Conservation (phyloP, 2,797 vertebrate species). For the Urosaurus nigricauda region DNA sequence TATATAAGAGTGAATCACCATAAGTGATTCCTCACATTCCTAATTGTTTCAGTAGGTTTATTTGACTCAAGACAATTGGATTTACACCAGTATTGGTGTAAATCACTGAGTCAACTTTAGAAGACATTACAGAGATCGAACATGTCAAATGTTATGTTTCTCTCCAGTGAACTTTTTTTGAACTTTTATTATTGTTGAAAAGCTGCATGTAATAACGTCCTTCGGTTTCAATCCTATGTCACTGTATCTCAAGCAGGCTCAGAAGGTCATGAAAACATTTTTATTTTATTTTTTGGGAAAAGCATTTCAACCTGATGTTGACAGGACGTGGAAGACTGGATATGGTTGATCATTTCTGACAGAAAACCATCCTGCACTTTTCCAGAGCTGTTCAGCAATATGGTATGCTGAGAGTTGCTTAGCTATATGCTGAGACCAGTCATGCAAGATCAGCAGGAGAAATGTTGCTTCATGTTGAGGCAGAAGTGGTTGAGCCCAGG, state of each 20-base stretch:
- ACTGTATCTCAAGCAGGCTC: not conserved
- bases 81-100: too few relatives aligned
- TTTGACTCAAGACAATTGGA: too few relatives aligned
- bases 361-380: not conserved
- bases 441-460: too few relatives aligned
- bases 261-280: not conserved
- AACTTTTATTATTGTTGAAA: too few relatives aligned
- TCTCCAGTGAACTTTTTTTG: not conserved
- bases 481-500: too few relatives aligned
- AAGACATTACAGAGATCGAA: not conserved
- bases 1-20: too few relatives aligned
- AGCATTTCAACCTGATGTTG: not conserved
- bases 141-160: not conserved
- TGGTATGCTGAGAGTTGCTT: not conserved
- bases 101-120: not conserved
- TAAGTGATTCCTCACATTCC: too few relatives aligned
- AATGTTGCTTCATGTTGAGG: too few relatives aligned
- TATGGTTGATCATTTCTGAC: not conserved
- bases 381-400: not conserved
- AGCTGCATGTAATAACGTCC: too few relatives aligned
- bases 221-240: not conserved
- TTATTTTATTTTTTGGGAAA: not conserved
- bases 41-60: too few relatives aligned
- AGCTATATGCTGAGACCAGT: too few relatives aligned
- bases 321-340: not conserved